A percentile compares a stretch with the other conserved stretches of the same genome.
These are phyloP conservation scores for Hassar affinis DNA, from an alignment of 2,113 vertebrate species.

Conservation along the genomic window DNA sequence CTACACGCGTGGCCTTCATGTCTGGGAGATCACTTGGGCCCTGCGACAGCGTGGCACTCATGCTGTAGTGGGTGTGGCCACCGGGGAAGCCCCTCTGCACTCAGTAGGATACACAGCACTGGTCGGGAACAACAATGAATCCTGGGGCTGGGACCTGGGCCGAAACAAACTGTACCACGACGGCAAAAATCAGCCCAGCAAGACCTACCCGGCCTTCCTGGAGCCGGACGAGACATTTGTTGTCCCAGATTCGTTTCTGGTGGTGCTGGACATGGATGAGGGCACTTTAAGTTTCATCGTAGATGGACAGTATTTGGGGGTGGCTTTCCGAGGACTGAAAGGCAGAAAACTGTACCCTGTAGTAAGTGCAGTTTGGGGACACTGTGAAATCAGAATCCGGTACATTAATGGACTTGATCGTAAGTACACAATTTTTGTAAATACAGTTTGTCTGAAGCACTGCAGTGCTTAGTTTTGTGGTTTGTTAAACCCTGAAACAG, in stretches of 20 bases:
- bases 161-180: constrained; percentile 97
- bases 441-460: not conserved
- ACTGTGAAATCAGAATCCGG: constrained; percentile 97
- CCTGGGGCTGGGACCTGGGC: constrained; percentile 98
- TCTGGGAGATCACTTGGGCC: constrained; percentile 98
- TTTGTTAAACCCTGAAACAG: constrained; percentile 17
- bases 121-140: constrained; percentile 91
- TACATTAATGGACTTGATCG: constrained; percentile 99
- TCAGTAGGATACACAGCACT: constrained; percentile 94
- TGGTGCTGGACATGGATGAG: constrained; percentile 97
- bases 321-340: constrained; percentile 94
- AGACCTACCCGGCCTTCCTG: constrained; percentile 89
- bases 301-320: constrained; percentile 95
- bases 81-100: constrained; percentile 86
- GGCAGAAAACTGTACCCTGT: constrained; percentile 95
- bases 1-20: constrained; percentile 91
- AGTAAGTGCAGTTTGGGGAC: constrained; percentile 98
- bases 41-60: constrained; percentile 95
- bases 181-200: constrained; percentile 91
- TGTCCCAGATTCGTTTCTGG: constrained; percentile 93
- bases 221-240: constrained; percentile 94
- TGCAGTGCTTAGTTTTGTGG: not conserved
- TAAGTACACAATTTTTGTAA: constrained; percentile 76
- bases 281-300: constrained; percentile 96
- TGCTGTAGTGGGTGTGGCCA: constrained; percentile 92